Conservation (phyloP, 2,113 vertebrate genomes). For the Vireo altiloquus region DNA sequence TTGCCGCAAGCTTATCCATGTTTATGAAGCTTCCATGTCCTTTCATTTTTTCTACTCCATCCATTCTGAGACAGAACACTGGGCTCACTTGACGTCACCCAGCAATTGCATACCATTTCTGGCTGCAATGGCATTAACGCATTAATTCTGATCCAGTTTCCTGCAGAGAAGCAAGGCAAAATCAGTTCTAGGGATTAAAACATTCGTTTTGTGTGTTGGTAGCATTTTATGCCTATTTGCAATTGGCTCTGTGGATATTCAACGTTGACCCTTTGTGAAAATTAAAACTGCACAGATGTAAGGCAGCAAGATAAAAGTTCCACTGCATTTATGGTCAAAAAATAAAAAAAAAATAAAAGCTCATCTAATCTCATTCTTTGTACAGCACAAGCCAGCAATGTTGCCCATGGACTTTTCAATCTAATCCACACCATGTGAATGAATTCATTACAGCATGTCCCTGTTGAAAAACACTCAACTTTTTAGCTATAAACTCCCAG, state of each 20-base stretch:
- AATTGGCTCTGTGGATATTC: background rate
- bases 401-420: background rate
- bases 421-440: background rate
- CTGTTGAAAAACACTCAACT: background rate
- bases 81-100: background rate
- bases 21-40: background rate
- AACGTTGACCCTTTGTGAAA: accelerated
- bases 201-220: background rate
- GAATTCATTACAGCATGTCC: background rate
- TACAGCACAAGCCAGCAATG: background rate
- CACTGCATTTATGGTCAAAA: background rate
- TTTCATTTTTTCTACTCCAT: background rate
- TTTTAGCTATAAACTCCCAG: background rate
- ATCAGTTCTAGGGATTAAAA: background rate
- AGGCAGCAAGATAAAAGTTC: background rate
- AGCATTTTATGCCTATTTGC: background rate
- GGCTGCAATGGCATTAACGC: background rate
- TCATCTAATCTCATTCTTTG: background rate
- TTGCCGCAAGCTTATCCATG: background rate
- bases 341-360: background rate
- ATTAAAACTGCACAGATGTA: background rate
- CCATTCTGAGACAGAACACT: background rate
- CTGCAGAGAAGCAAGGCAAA: background rate
- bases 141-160: background rate
- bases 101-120: background rate